Base-by-base conservation (phyloP, 2,888 invertebrate species). In the Aplocera efformata region DNA sequence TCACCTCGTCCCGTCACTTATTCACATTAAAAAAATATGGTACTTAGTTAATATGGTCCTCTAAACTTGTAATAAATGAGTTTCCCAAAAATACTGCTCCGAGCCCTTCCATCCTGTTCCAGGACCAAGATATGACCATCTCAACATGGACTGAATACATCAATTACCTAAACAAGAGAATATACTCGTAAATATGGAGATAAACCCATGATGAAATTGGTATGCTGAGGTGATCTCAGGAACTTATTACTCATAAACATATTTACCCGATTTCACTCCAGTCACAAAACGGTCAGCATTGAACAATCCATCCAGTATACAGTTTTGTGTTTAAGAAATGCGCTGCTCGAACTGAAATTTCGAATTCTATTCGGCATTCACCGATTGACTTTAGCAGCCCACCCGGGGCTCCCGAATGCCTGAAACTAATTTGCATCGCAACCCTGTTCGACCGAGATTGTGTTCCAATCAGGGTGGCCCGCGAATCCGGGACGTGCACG, bases 351-450 rank as follows among this genome's bases (percentile, higher is more conserved):
- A 50, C 50, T 42, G 36, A 40, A 45, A 45, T 48, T 8, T 28
- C n/a, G 36, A 42, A 46, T 43, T 42, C 43, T 42, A 42, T 47
- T 42, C 40, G 32, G 34, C 30, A 37, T 47, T 39, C 38, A 33
- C 24, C 39, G 38, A 46, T 47, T 44, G 40, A 51, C 39, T 48
- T 47, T 30, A 29, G 27, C 20, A 8, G 9, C 13, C 2, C 13
- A 17, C 24, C 34, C 11, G 29, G 34, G 38, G 38, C 34, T 28
- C 31, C 43, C 38, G 35, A 44, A 40, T 40, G 26, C 36, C 40
- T 33, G 41, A 35, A 34, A 50, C 42, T 50, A 42, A 55, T 55
- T 55, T 55, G 52, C 55, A 52, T 55, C 40, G 37, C 42, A 47
- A 46, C 38, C 32, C 26, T 27, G 29, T 26, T 35, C 29, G 37